Evolutionary conservation across 2,888 invertebrate genomes (phyloP).

Genomic region (Orchesella flavescens): DNA sequence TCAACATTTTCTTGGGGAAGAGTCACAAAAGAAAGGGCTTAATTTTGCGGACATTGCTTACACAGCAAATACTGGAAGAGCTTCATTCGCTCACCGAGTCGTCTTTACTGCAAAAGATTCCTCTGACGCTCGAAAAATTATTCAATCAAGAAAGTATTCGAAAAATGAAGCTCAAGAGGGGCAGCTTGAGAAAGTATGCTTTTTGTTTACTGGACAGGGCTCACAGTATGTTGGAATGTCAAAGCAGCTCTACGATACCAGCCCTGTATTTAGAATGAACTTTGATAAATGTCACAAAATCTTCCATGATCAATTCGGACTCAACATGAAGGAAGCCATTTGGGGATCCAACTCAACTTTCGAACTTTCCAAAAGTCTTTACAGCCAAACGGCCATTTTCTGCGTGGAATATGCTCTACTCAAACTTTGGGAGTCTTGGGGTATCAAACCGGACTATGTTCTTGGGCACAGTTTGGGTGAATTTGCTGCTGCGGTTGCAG

Average conservation of each 20-base stretch:
- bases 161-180: neutral
- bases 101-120: neutral
- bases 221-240: neutral
- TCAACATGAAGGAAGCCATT: constrained; percentile 25
- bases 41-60: neutral
- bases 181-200: neutral
- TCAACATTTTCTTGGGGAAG: neutral
- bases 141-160: neutral
- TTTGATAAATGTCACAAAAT: constrained; percentile 45
- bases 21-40: too few species aligned
- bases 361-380: neutral
- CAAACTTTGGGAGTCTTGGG: constrained; percentile 55
- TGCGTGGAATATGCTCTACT: constrained; percentile 21
- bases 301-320: neutral
- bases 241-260: constrained; percentile 35
- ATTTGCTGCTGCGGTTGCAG: constrained; percentile 17
- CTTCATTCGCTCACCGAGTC: neutral
- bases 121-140: too few species aligned
- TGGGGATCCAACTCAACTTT: constrained; percentile 4
- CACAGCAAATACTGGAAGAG: neutral
- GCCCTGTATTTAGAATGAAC: constrained; percentile 32
- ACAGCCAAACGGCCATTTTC: constrained; percentile 35
- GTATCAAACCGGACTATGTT: constrained; percentile 51
- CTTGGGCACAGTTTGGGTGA: constrained; percentile 18
- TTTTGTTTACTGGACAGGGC: neutral